phyloP scores from a whole-genome alignment of 2,888 invertebrate species.

The Drosophila ezoana region DNA sequence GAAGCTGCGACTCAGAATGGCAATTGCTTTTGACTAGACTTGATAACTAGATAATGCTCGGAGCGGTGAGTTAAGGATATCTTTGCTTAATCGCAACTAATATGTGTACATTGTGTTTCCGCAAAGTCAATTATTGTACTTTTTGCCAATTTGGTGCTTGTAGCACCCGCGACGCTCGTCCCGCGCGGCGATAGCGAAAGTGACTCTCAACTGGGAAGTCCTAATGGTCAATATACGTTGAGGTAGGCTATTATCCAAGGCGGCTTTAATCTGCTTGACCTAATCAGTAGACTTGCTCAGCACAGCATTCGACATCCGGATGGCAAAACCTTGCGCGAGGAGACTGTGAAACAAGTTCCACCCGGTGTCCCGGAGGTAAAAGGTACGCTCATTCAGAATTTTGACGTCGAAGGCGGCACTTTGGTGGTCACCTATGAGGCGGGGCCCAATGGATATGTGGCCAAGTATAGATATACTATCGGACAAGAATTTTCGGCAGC shows the following conservation, averaged over 20 bases:
- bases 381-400: constrained; percentile 38
- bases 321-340: constrained; percentile 42
- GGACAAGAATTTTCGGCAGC: no score
- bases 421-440: constrained; percentile 55
- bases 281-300: constrained; percentile 10
- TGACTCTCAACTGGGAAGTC: constrained; percentile 44
- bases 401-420: constrained; percentile 13
- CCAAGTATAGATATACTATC: constrained; percentile 51
- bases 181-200: constrained; percentile 5
- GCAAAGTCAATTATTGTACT: constrained; percentile 34
- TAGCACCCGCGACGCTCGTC: background rate
- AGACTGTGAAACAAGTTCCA: constrained; percentile 43
- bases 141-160: constrained; percentile 16
- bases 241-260: constrained; percentile 43
- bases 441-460: constrained; percentile 60
- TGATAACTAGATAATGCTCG: constrained; percentile 21
- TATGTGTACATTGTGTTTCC: background rate
- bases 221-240: constrained; percentile 39
- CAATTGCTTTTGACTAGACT: constrained; percentile 33
- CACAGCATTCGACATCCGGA: constrained; percentile 44
- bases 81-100: background rate
- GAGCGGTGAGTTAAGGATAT: constrained; percentile 41
- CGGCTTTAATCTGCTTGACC: background rate
- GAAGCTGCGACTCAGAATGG: constrained; percentile 8
- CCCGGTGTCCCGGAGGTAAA: constrained; percentile 48